These are phyloP conservation scores for Syrmaticus mikado DNA, from an alignment of 2,113 vertebrate species.

Conservation along the genomic window DNA sequence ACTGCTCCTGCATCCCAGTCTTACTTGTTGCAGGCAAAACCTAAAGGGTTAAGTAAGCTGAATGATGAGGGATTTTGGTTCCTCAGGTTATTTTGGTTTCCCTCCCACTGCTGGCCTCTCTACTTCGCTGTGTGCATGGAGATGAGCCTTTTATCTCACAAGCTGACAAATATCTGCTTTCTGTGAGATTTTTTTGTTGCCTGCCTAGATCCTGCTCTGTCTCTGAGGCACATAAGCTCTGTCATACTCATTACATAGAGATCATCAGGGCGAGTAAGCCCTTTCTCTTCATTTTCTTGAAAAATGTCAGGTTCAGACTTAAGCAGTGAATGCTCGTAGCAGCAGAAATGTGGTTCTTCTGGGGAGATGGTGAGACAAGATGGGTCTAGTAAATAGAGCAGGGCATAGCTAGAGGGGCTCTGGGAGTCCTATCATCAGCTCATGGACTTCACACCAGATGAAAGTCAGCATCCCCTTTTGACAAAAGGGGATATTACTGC, in stretches of 20 bases:
- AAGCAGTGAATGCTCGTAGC: neutral
- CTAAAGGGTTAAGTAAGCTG: neutral
- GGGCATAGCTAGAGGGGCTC: neutral
- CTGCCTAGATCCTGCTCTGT: neutral
- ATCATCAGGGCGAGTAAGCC: neutral
- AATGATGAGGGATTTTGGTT: neutral
- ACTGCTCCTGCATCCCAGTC: neutral
- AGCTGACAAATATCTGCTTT: slow-evolving; percentile 20
- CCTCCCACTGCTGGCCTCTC: fast-evolving
- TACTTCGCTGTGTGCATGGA: neutral
- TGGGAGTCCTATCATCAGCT: neutral
- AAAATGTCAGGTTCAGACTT: neutral
- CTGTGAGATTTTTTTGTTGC: slow-evolving; percentile 18
- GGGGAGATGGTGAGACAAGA: neutral
- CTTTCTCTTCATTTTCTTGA: slow-evolving; percentile 32
- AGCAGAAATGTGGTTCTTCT: neutral
- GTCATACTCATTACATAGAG: neutral
- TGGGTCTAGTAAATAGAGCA: neutral
- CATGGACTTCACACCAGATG: neutral
- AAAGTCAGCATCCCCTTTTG: neutral
- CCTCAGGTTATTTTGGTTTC: neutral
- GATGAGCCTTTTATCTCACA: slow-evolving; percentile 3
- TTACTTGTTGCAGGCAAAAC: neutral
- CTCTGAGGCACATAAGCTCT: neutral
- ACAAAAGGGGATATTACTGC: neutral